Evolutionary conservation across 2,113 vertebrate genomes (phyloP), one percentile per base, ranked within the genome.

Genomic region (Myocastor coypus): DNA sequence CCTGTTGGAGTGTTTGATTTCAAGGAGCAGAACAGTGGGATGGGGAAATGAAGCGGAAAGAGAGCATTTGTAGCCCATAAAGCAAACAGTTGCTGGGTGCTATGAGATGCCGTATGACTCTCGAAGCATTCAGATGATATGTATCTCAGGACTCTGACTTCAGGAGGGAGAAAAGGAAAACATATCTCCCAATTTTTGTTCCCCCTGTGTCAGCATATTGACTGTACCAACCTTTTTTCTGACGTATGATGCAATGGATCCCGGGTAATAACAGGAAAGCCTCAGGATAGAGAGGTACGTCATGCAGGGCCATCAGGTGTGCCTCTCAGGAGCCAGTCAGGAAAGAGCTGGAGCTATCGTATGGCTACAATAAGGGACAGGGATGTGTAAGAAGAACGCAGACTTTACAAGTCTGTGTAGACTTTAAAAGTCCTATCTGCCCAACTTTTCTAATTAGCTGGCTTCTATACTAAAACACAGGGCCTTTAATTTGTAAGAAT

Each of bases 201-300:
- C 37, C 3, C 9, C 0, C 0, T 34, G 28, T 52, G n/a, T 63
- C 16, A 40, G 30, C 8, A n/a, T 37, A 5, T 68, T 69, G 24
- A 40, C 22, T 71, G 17, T 80, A 61, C 66, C 30, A 75, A 16
- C 16, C 52, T 83, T 89, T 52, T 17, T 92, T 86, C 84, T 83
- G 59, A 7, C 32, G 7, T 59, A 17, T 61, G 77, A 42, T 50
- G 20, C 63, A 6, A 84, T 26, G 50, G 22, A 50, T 77, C 24
- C 61, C 22, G 34, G 64, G 40, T 57, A 55, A 26, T 50, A 46
- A 89, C 64, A 83, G 64, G 50, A 84, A 85, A 81, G 11, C 16
- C 3, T 63, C 37, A 1, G 1, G 1, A 37, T 52, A 81, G 14
- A 92, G 68, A 59, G 40, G 40, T 17, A 4, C 5, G 1, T 24